Evolutionary conservation across 2,797 vertebrate genomes (phyloP), one percentile per base, ranked within the genome.

Genomic region (Coccyzus lansbergi): DNA sequence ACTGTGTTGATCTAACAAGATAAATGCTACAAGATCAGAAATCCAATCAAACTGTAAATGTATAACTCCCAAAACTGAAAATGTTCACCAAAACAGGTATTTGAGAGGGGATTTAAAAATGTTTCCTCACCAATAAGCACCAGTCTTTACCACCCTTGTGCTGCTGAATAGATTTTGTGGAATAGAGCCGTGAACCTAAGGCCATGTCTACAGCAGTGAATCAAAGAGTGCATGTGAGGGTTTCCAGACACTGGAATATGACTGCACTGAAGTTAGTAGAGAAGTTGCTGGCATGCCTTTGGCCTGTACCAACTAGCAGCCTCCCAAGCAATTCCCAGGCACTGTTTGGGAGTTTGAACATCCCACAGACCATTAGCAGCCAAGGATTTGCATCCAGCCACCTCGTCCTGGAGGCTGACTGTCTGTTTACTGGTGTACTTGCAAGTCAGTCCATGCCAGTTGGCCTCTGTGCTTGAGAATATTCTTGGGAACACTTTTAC

Each of bases 381-480:
- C 29, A 78, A 76, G 36, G 62, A 93, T 92, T 94, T 95, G 92
- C 83, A 94, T 83, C 63, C 62, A 81, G 90, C 20, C 84, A 74
- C 69, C 25, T 58, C 56, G 6, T 7, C 80, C 89, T 83, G 88
- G 68, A 92, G 62, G 12, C 46, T 83, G 86, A 15, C 15, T 59
- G 16, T 42, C 46, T 93, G 65, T 81, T 90, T 91, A 52, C 49
- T n/a, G 40, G 28, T 31, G 9, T 19, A 12, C 29, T 60, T 29
- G 34, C 2, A 22, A 92, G 82, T 42, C 64, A 83, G 64, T 8
- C 72, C 46, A 40, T 17, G 53, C 79, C 79, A 91, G 51, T 5
- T 90, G 82, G 79, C 91, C 83, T 55, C 76, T 5, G 2, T 26
- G 65, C 55, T 82, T 90, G 87, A 83, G 65, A 90, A 82, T 62